Conservation (phyloP, 2,113 vertebrate species). For the Phylloscopus whistleri region DNA sequence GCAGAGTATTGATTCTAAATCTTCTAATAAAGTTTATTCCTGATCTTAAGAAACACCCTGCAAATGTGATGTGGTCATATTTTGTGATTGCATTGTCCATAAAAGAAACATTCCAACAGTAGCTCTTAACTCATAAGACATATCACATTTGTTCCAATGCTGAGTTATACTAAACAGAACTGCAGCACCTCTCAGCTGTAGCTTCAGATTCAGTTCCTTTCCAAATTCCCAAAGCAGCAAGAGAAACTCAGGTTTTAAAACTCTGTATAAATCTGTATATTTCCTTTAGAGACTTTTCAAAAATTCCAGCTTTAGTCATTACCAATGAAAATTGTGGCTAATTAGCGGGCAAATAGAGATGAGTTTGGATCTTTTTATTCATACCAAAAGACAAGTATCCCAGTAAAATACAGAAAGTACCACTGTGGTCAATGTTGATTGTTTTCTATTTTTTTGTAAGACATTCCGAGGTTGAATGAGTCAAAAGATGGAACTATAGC, state of each 20-base stretch:
- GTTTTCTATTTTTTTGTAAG: not conserved
- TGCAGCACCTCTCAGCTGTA: not conserved
- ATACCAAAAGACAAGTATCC: not conserved
- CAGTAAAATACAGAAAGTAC: not conserved
- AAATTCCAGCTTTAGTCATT: not conserved
- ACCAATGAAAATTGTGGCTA: not conserved
- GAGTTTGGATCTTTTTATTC: not conserved
- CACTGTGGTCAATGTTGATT: not conserved
- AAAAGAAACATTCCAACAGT: not conserved
- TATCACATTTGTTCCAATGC: not conserved
- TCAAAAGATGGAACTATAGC: not conserved
- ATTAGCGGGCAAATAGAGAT: not conserved
- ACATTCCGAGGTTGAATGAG: not conserved
- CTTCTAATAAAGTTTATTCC: not conserved
- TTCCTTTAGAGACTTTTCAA: not conserved
- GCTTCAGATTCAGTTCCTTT: not conserved
- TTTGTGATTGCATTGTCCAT: not conserved
- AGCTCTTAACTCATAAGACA: not conserved
- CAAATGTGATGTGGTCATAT: not conserved
- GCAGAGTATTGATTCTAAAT: not conserved
- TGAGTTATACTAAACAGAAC: not conserved
- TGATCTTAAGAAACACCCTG: not conserved
- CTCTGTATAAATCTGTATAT: not conserved
- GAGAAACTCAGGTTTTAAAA: not conserved
- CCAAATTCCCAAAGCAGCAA: not conserved